These are phyloP conservation scores for Heliconius aoede DNA, from an alignment of 2,888 invertebrate species.

Conservation along the genomic window DNA sequence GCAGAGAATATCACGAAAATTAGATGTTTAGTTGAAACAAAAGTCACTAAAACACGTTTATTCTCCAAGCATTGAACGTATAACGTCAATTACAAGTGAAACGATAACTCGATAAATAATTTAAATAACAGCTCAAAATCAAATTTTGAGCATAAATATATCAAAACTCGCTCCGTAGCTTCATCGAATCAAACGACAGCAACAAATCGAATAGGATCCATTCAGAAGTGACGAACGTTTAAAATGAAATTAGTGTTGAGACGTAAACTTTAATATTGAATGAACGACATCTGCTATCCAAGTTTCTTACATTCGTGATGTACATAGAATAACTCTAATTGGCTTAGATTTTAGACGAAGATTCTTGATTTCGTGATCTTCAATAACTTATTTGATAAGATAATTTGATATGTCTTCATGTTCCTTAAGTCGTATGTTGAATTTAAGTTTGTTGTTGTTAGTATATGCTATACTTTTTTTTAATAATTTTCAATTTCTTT, in stretches of 20 bases:
- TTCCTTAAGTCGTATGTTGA: background rate
- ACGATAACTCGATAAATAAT: background rate
- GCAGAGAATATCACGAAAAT: no score
- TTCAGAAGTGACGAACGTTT: conserved; percentile 67
- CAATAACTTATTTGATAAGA: background rate
- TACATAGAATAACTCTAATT: conserved; percentile 66
- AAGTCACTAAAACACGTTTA: background rate
- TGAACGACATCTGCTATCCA: conserved; percentile 80
- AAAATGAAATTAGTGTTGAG: conserved; percentile 71
- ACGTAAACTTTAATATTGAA: conserved; percentile 71
- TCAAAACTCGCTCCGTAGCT: background rate
- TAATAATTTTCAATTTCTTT: no score
- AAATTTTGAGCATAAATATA: background rate
- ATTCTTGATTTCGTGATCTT: background rate
- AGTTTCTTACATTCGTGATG: conserved; percentile 50
- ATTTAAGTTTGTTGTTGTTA: no score
- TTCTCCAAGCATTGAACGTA: background rate
- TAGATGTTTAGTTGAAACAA: background rate
- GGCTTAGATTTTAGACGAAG: conserved; percentile 31
- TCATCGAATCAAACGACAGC: conserved; percentile 6
- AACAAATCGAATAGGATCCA: conserved; percentile 17
- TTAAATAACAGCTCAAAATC: background rate
- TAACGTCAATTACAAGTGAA: no score
- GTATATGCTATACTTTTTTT: no score
- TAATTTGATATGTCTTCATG: background rate